A percentile compares a stretch with the other conserved stretches of the same genome.
Conservation (phyloP, 92 coral and sea anemone genomes). For the Palythoa heliodiscus region DNA sequence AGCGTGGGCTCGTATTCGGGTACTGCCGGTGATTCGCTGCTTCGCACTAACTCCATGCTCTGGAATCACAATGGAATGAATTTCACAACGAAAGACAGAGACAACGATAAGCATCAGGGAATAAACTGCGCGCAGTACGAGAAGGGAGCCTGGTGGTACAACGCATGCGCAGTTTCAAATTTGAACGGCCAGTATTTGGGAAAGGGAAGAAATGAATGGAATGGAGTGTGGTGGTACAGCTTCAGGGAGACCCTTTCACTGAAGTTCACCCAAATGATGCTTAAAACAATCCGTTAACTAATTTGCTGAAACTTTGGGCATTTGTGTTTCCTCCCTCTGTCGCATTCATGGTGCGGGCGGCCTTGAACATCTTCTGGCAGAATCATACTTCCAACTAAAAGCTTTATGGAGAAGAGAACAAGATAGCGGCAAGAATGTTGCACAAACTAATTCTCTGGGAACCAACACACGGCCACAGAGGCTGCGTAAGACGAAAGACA, state of each 20-base stretch:
- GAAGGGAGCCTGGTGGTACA: slow-evolving; percentile 55
- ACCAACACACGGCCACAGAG: too few relatives aligned
- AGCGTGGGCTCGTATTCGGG: slow-evolving; percentile 34
- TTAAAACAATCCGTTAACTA: not conserved
- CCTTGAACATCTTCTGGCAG: too few relatives aligned
- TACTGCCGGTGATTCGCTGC: slow-evolving; percentile 40
- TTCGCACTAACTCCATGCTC: slow-evolving; percentile 10
- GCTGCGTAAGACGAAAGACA: too few relatives aligned
- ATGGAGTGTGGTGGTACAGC: slow-evolving; percentile 43
- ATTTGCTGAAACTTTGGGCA: not conserved
- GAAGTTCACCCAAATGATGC: slow-evolving; percentile 50
- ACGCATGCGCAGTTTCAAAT: slow-evolving; percentile 31
- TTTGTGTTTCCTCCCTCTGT: not conserved
- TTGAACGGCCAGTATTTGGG: slow-evolving; percentile 42
- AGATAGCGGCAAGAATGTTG: too few relatives aligned
- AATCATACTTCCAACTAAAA: too few relatives aligned
- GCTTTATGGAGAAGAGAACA: too few relatives aligned
- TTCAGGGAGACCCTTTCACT: slow-evolving; percentile 31
- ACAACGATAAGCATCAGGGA: slow-evolving; percentile 1
- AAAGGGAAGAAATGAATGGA: not conserved
- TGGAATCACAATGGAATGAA: slow-evolving; percentile 39
- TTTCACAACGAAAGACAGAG: slow-evolving; percentile 30
- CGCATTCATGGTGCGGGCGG: not conserved
- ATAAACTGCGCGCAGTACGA: slow-evolving; percentile 26
- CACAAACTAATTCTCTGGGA: too few relatives aligned